A percentile compares a stretch with the other conserved stretches of the same genome.
Conservation (phyloP, 2,113 vertebrate species). For the Heterotis niloticus region DNA sequence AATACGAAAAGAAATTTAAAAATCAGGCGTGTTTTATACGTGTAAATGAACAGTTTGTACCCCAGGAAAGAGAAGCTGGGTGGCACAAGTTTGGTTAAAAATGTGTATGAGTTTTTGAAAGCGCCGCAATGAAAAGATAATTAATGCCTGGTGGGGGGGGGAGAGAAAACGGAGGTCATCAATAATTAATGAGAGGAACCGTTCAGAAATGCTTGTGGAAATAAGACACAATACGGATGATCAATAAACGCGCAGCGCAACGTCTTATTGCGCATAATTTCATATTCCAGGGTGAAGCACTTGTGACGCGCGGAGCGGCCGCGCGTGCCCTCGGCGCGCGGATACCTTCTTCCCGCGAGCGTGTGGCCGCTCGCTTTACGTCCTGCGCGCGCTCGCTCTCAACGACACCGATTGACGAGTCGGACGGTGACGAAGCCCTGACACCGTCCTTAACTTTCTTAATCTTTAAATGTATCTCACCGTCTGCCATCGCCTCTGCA, state of each 20-base stretch:
- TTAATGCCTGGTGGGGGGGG: constrained; percentile 54
- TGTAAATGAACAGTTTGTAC: background rate
- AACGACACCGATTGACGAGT: constrained; percentile 61
- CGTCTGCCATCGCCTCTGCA: background rate
- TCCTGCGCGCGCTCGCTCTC: constrained; percentile 37
- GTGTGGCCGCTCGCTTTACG: constrained; percentile 57
- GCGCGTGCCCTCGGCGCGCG: constrained; percentile 34
- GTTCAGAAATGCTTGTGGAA: constrained; percentile 52
- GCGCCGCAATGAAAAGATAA: constrained; percentile 26
- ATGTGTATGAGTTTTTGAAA: background rate
- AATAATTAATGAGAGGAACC: constrained; percentile 65
- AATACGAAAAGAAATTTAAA: background rate
- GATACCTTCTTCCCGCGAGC: constrained; percentile 46
- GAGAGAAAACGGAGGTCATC: constrained; percentile 50
- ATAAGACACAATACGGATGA: constrained; percentile 61
- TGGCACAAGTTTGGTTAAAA: background rate
- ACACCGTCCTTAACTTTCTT: constrained; percentile 48
- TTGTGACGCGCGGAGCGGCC: constrained; percentile 45
- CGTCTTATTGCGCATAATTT: constrained; percentile 48
- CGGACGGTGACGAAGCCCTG: constrained; percentile 62
- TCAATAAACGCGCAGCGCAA: constrained; percentile 64
- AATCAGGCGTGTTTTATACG: background rate
- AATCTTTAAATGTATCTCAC: background rate
- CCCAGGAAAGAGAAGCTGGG: background rate
- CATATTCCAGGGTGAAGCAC: constrained; percentile 47